Conservation (phyloP, 2,888 invertebrate species). For the Agrotis ipsilon region DNA sequence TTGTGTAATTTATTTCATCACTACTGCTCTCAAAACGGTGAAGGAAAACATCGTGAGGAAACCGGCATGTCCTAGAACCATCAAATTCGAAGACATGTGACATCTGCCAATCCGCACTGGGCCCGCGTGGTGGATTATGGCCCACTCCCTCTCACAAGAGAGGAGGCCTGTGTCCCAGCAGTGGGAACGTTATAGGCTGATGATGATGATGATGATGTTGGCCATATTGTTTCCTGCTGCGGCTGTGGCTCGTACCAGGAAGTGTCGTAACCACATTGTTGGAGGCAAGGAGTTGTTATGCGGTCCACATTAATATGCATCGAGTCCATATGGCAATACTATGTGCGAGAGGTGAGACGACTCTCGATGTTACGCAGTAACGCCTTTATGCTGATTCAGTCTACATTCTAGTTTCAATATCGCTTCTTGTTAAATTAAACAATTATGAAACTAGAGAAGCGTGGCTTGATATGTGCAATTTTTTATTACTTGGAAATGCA, state of each 20-base stretch:
- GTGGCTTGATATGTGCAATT: conserved; percentile 36
- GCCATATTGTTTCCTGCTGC: conserved; percentile 68
- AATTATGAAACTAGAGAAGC: conserved; percentile 61
- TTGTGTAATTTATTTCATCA: too few relatives aligned
- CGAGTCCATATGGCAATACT: conserved; percentile 74
- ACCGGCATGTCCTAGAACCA: too few relatives aligned
- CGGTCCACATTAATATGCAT: conserved; percentile 84
- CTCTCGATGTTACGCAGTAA: conserved; percentile 68
- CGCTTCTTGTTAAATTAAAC: conserved; percentile 57
- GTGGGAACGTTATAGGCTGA: too few relatives aligned
- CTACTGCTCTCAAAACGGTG: too few relatives aligned
- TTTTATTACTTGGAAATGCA: conserved; percentile 33
- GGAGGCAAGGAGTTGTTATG: conserved; percentile 79
- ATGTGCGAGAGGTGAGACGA: conserved; percentile 72
- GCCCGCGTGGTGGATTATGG: too few relatives aligned
- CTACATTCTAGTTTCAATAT: conserved; percentile 67
- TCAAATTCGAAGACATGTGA: too few relatives aligned
- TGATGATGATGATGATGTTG: too few relatives aligned
- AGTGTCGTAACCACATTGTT: conserved; percentile 83
- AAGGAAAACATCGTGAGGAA: too few relatives aligned
- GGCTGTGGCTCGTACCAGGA: conserved; percentile 75
- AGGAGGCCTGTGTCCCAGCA: too few relatives aligned
- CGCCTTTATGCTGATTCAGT: conserved; percentile 67
- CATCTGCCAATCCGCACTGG: too few relatives aligned
- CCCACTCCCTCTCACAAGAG: too few relatives aligned